These are phyloP conservation scores for Eretmocerus hayati DNA, from an alignment of 2,888 invertebrate genomes.

Conservation along the genomic window DNA sequence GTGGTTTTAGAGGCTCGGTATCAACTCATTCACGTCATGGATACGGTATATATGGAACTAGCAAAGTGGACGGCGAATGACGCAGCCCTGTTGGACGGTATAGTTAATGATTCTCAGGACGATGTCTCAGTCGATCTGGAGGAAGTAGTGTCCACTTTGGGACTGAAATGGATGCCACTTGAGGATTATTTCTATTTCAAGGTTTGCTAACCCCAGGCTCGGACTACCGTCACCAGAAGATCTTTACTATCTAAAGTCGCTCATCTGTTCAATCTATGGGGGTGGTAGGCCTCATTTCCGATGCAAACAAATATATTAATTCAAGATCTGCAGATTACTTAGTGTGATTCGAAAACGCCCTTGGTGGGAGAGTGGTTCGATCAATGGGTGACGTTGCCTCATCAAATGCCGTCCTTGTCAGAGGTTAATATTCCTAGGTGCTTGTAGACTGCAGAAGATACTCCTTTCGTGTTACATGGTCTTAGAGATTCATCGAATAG, in stretches of 20 bases:
- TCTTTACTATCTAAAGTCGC: neutral
- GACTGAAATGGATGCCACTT: no score
- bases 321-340: neutral
- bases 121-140: neutral
- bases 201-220: neutral
- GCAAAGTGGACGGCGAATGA: neutral
- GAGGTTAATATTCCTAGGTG: neutral
- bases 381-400: neutral
- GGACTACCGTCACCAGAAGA: neutral
- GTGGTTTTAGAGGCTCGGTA: no score
- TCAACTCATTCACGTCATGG: no score
- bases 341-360: neutral
- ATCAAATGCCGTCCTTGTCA: neutral
- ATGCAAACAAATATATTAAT: neutral
- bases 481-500: neutral
- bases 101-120: neutral
- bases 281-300: neutral
- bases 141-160: no score
- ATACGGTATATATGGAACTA: neutral
- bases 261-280: neutral
- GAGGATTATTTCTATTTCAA: neutral
- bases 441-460: neutral
- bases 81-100: neutral
- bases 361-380: neutral
- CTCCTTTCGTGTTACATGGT: neutral